A percentile compares a stretch with the other conserved stretches of the same genome.
Conservation (phyloP, 2,888 invertebrate genomes). For the Sphinx pinastri region DNA sequence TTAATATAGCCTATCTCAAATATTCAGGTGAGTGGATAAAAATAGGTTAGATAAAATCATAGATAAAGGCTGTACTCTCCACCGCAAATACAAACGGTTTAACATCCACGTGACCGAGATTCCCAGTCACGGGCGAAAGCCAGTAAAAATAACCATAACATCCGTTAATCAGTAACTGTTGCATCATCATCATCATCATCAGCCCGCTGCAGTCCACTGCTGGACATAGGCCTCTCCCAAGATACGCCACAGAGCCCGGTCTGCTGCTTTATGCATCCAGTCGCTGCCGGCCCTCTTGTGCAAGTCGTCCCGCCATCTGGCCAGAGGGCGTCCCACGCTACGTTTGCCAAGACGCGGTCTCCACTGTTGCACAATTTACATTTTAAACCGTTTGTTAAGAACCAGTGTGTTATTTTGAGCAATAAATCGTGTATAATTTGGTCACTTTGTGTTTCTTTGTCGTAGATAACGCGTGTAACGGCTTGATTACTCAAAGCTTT, state of each 20-base stretch:
- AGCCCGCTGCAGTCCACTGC: too few relatives aligned
- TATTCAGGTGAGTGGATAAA: too few relatives aligned
- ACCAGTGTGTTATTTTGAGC: constrained; percentile 33
- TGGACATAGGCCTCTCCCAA: too few relatives aligned
- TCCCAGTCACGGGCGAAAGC: constrained; percentile 28
- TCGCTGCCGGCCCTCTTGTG: too few relatives aligned
- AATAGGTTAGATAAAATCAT: background rate
- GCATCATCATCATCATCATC: too few relatives aligned
- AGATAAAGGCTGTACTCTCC: background rate
- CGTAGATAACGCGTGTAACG: constrained; percentile 38
- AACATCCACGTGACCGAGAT: constrained; percentile 21
- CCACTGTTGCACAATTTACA: constrained; percentile 42
- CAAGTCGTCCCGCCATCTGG: too few relatives aligned
- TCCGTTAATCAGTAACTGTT: constrained; percentile 39
- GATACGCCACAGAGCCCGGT: too few relatives aligned
- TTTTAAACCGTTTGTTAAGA: constrained; percentile 39
- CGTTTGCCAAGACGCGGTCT: too few relatives aligned
- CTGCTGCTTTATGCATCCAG: too few relatives aligned
- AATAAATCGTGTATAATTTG: constrained; percentile 52
- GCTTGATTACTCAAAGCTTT: constrained; percentile 44
- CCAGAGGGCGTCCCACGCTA: too few relatives aligned
- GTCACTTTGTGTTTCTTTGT: constrained; percentile 42
- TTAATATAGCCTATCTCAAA: too few relatives aligned
- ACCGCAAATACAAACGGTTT: background rate
- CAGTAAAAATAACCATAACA: constrained; percentile 33